Base-by-base conservation (phyloP, 2,888 invertebrate genomes). In the Spodoptera exigua region DNA sequence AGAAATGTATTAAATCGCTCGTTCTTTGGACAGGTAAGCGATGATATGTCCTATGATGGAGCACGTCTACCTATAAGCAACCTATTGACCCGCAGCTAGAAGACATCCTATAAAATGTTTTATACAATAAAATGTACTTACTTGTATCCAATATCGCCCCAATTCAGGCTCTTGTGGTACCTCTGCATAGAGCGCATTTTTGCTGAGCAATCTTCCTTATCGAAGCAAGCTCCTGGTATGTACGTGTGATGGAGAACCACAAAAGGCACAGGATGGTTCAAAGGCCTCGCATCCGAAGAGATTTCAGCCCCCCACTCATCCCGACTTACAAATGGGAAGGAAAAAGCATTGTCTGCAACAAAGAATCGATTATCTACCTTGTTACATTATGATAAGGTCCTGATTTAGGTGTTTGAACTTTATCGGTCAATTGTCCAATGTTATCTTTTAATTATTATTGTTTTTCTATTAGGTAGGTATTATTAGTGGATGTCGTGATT, bases 221-320 rank as follows among this genome's bases (percentile, higher is more conserved):
- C 94, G 70, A 89, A 87, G 84, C 97, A 97, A 9, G 95, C 96
- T 0, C 84, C 90, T 0, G 96, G 96, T 43, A 93, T 87, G 84
- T 95, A 96, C 0, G 96, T 96, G 87, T 97, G 97, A 83, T 97
- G 97, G 70, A 97, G 95, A 64, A 97, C 95, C 41, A 96, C 96
- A 82, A 94, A 96, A 0, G 95, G 95, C 1, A 95, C 95, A 1
- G 96, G 96, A 9, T 93, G 94, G 32, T 78, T 56, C 76, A 96
- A 94, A 0, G 90, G 86, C 47, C 89, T 85, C 5, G 87, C 81
- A 13, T 84, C 72, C 17, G 88, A 94, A 0, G 96, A 86, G 0
- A 94, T 89, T 5, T 86, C 78, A 0, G 96, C 96, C 0, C 90
- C 91, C 97, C 97, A 97, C 51, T 93, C 95, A 0, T 87, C 84